Conservation (phyloP, 1,140 invertebrate genomes). For the Nephotettix cincticeps region DNA sequence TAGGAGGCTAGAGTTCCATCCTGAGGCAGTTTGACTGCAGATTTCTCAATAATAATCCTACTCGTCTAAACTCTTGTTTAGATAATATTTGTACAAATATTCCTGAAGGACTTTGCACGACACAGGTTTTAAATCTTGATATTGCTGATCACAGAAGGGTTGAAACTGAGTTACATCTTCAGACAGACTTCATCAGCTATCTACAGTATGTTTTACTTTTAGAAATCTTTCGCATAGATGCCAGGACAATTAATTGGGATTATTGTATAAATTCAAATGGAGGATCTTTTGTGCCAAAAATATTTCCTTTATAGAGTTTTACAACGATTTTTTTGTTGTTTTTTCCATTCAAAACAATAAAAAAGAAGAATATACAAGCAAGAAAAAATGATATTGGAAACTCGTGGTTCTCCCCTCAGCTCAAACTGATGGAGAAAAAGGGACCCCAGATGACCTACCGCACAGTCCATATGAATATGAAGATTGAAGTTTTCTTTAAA, state of each 20-base stretch:
- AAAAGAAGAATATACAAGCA: background rate
- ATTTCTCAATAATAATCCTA: background rate
- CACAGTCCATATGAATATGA: background rate
- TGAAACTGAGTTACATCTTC: background rate
- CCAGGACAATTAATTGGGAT: no score
- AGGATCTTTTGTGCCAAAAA: background rate
- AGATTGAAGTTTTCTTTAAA: background rate
- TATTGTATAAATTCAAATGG: background rate
- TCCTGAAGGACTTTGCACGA: no score
- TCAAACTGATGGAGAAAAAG: background rate
- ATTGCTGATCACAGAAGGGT: background rate
- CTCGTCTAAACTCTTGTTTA: background rate
- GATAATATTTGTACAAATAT: conserved; percentile 11
- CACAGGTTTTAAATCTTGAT: background rate
- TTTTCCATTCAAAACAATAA: background rate
- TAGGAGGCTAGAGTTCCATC: background rate
- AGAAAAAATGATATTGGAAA: background rate
- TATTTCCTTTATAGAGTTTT: background rate
- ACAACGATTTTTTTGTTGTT: background rate
- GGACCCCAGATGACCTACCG: background rate
- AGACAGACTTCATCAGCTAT: background rate
- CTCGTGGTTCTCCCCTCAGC: background rate
- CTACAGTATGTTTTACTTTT: background rate
- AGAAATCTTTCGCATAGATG: background rate
- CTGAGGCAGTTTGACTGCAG: background rate